These are phyloP conservation scores for Pinctada fucata DNA, from an alignment of 2,888 invertebrate species.

Conservation along the genomic window DNA sequence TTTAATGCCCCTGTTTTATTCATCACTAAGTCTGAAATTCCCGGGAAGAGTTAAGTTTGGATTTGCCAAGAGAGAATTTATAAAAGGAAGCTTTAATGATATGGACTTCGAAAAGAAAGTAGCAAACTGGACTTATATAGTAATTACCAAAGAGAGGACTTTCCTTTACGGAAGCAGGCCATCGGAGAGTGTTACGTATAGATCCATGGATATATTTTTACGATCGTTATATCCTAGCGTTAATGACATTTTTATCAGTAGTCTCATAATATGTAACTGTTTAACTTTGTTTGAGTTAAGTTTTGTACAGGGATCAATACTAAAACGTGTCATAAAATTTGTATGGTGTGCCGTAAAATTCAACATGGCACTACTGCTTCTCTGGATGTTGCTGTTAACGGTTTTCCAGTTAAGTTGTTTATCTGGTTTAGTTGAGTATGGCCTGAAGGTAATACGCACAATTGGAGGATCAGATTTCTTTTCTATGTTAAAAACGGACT, in stretches of 20 bases:
- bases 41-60: slow-evolving; percentile 79
- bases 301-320: slow-evolving; percentile 72
- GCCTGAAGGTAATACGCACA: slow-evolving; percentile 70
- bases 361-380: slow-evolving; percentile 77
- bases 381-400: slow-evolving; percentile 78
- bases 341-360: slow-evolving; percentile 77
- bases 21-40: slow-evolving; percentile 79
- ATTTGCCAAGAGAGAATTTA: slow-evolving; percentile 55
- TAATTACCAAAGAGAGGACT: slow-evolving; percentile 77
- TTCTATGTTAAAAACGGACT: slow-evolving; percentile 65
- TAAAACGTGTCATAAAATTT: slow-evolving; percentile 74
- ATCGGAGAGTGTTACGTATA: slow-evolving; percentile 77
- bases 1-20: slow-evolving; percentile 78
- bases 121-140: slow-evolving; percentile 74
- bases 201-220: slow-evolving; percentile 77
- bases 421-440: slow-evolving; percentile 63
- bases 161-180: slow-evolving; percentile 75
- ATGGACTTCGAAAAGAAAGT: slow-evolving; percentile 47
- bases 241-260: slow-evolving; percentile 79
- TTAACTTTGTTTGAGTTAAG: slow-evolving; percentile 77
- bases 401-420: slow-evolving; percentile 75
- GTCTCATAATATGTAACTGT: slow-evolving; percentile 77
- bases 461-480: slow-evolving; percentile 73
- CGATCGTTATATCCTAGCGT: slow-evolving; percentile 78
- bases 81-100: slow-evolving; percentile 52